A percentile compares a stretch with the other conserved stretches of the same genome.
Evolutionary conservation across 37 sponge, comb jelly and placozoan genomes (phyloP).

Genomic region (Chondrilla cf. caribensis): DNA sequence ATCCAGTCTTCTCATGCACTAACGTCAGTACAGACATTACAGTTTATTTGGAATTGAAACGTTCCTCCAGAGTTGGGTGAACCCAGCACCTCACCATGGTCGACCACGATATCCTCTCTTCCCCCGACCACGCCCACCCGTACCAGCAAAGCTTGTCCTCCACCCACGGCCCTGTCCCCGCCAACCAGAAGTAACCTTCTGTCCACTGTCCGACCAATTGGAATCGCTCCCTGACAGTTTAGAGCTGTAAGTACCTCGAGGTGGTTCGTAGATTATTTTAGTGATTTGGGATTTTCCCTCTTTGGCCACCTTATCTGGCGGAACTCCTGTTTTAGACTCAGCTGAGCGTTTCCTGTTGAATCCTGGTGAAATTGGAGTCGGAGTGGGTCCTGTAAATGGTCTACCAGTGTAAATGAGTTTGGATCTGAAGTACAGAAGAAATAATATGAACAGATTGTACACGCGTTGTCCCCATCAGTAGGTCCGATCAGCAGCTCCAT

Average conservation of each 20-base stretch:
- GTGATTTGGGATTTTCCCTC: neutral
- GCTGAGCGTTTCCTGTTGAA: constrained; percentile 49
- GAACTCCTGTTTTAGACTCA: constrained; percentile 1
- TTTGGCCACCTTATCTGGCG: neutral
- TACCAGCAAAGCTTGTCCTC: too few species aligned
- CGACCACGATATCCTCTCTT: neutral
- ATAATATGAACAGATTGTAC: neutral
- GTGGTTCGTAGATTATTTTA: constrained; percentile 46
- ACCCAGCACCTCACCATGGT: neutral
- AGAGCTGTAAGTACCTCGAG: constrained; percentile 51
- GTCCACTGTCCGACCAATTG: neutral
- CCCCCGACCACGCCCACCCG: constrained; percentile 46
- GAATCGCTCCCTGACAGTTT: constrained; percentile 18
- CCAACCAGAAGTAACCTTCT: neutral
- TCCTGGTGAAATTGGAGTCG: neutral
- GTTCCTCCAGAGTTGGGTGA: too few species aligned
- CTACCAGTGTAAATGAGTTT: constrained; percentile 6
- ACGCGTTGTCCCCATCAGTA: too few species aligned
- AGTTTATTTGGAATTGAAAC: too few species aligned
- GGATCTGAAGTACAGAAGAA: neutral
- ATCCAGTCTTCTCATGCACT: too few species aligned
- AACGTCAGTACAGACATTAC: too few species aligned
- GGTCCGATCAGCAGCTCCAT: too few species aligned
- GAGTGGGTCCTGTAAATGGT: neutral
- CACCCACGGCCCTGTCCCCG: constrained; percentile 24